phyloP scores from a whole-genome alignment of 2,113 vertebrate species.

The Spizaetus ornatus region DNA sequence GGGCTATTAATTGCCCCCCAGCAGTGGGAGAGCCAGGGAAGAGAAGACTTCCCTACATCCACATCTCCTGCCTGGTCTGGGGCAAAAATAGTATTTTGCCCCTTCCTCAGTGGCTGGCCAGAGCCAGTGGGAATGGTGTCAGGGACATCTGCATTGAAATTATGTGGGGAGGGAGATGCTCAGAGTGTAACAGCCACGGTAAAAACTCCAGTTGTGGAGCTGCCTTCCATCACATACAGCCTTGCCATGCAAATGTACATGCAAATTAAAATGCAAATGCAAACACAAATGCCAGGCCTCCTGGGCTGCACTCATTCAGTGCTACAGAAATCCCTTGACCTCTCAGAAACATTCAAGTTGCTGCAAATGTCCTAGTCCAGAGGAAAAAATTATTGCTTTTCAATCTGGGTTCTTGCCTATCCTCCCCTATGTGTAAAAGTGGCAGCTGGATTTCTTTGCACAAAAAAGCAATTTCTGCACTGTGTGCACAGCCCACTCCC shows the following conservation, averaged over 20 bases:
- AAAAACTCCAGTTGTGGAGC: background rate
- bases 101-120: background rate
- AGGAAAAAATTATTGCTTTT: background rate
- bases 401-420: background rate
- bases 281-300: background rate
- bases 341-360: background rate
- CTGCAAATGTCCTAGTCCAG: background rate
- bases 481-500: background rate
- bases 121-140: background rate
- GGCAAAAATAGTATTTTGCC: background rate
- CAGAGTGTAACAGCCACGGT: background rate
- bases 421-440: background rate
- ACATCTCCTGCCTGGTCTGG: background rate
- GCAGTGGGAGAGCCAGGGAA: background rate
- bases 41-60: background rate
- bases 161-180: background rate
- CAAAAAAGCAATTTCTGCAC: background rate
- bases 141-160: background rate
- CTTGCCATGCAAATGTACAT: background rate
- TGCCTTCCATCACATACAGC: background rate
- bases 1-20: background rate
- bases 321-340: background rate
- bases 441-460: background rate
- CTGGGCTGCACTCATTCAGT: background rate
- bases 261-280: slow-evolving; percentile 32